These are phyloP conservation scores for Melanotaenia trifasciata DNA, from an alignment of 2,797 vertebrate species.

Conservation along the genomic window DNA sequence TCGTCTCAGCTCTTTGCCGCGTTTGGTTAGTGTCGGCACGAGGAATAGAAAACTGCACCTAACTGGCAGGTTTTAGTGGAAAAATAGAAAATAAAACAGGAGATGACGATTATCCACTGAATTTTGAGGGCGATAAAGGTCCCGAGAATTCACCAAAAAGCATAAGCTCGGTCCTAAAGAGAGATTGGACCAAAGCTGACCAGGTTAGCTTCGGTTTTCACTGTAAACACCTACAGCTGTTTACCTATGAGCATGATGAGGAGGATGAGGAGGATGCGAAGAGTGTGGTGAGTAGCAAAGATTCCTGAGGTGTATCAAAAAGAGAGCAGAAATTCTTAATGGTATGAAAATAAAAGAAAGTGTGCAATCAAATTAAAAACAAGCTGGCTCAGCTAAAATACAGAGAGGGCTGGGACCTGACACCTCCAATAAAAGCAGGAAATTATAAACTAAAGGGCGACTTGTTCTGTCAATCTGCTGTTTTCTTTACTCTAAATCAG, in stretches of 20 bases:
- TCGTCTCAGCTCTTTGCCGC: constrained; percentile 37
- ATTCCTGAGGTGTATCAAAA: constrained; percentile 92
- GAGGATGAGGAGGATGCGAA: constrained; percentile 11
- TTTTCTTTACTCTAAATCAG: neutral
- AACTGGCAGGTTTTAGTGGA: neutral
- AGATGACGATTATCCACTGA: neutral
- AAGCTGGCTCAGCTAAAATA: constrained; percentile 83
- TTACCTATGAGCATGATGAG: neutral
- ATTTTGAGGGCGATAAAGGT: neutral
- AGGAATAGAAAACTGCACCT: neutral
- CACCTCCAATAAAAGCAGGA: constrained; percentile 10
- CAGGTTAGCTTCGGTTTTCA: neutral
- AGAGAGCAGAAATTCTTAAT: constrained; percentile 67
- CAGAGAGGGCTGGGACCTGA: constrained; percentile 52
- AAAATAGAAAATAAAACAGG: too few relatives aligned
- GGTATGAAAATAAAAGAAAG: constrained; percentile 31
- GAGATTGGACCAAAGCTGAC: neutral
- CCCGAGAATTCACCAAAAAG: neutral
- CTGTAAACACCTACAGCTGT: neutral
- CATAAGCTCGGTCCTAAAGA: too few relatives aligned
- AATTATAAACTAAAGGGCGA: neutral
- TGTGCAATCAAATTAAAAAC: constrained; percentile 74
- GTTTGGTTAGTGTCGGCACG: constrained; percentile 14
- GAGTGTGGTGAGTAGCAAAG: constrained; percentile 75
- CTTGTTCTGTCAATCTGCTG: constrained; percentile 1